A percentile compares a stretch with the other conserved stretches of the same genome.
Evolutionary conservation across 1,140 invertebrate genomes (phyloP).

Genomic region (Drosophila pseudoananassae): DNA sequence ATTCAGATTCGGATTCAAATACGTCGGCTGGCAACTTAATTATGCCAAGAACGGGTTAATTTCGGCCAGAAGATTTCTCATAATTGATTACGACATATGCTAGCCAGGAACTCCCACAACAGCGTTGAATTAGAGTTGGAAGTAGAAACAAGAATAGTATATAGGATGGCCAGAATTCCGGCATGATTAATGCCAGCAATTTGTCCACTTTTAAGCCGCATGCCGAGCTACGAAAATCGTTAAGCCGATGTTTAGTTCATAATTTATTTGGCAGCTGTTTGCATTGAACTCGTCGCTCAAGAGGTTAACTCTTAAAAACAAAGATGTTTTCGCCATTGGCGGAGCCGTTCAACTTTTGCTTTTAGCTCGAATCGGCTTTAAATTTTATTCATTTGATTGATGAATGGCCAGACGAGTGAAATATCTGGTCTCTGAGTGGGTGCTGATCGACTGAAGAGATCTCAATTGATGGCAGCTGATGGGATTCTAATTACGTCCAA

Average conservation of each 20-base stretch:
- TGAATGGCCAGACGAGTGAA: conserved; percentile 53
- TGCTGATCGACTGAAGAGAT: conserved; percentile 55
- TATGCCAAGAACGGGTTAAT: conserved; percentile 67
- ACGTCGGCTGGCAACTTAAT: conserved; percentile 47
- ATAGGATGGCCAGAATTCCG: conserved; percentile 13
- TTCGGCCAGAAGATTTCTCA: conserved; percentile 8
- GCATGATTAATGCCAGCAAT: conserved; percentile 68
- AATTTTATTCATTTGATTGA: conserved; percentile 36
- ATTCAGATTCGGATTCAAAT: conserved; percentile 44
- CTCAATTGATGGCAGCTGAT: conserved; percentile 56
- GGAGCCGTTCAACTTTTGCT: conserved; percentile 68
- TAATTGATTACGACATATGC: conserved; percentile 48
- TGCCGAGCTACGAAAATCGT: conserved; percentile 22
- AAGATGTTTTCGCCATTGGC: conserved; percentile 44
- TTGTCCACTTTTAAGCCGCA: conserved; percentile 65
- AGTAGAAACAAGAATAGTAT: not conserved
- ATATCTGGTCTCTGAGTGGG: conserved; percentile 18
- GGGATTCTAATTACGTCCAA: conserved; percentile 41
- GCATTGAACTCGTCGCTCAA: conserved; percentile 68
- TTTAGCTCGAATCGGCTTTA: conserved; percentile 40
- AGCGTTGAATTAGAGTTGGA: conserved; percentile 1
- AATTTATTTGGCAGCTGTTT: conserved; percentile 64
- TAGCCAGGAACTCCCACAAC: conserved; percentile 30
- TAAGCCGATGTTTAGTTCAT: conserved; percentile 32
- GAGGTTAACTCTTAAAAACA: conserved; percentile 64